Evolutionary conservation across 2,113 vertebrate genomes (phyloP).

Genomic region (Strix uralensis): DNA sequence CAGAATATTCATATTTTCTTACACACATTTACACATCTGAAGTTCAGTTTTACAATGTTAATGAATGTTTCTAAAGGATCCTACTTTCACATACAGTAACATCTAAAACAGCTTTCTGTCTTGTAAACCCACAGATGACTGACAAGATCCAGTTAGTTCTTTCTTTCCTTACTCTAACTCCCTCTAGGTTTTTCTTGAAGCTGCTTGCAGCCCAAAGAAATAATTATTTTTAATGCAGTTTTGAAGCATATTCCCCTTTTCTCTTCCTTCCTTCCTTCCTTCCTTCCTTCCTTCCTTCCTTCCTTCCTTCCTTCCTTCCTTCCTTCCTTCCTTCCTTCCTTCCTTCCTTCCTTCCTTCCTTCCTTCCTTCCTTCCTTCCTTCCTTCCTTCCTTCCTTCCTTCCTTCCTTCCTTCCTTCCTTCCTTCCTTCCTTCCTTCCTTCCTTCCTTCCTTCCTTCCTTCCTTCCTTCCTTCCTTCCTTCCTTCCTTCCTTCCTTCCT

Average conservation of each 20-base stretch:
- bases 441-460: too few relatives aligned
- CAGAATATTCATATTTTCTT: neutral
- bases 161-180: neutral
- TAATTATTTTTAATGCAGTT: neutral
- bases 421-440: too few relatives aligned
- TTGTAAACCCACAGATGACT: neutral
- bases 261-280: too few relatives aligned
- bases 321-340: too few relatives aligned
- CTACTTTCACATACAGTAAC: neutral
- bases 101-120: neutral
- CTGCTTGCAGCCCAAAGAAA: neutral
- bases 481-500: too few relatives aligned
- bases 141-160: neutral
- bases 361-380: too few relatives aligned
- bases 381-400: too few relatives aligned
- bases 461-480: too few relatives aligned
- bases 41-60: neutral
- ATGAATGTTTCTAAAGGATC: neutral
- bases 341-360: too few relatives aligned
- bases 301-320: fast-evolving
- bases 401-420: too few relatives aligned
- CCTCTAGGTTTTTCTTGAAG: neutral
- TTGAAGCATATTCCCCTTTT: neutral
- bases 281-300: too few relatives aligned
- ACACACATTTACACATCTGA: neutral